Conservation (phyloP, 2,888 invertebrate genomes). For the Amiota mariae region DNA sequence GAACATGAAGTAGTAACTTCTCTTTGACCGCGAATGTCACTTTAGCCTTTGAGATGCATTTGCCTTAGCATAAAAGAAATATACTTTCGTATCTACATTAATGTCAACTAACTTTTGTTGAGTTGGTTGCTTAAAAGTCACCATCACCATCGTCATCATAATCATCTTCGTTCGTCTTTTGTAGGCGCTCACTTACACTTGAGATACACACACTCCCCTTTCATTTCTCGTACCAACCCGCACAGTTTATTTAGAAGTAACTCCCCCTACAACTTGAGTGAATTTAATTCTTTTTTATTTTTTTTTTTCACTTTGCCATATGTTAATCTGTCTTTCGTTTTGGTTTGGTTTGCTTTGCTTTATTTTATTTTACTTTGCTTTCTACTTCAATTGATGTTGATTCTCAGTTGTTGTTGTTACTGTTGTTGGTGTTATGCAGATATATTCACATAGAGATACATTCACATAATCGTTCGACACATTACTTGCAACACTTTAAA, state of each 20-base stretch:
- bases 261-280: not conserved
- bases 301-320: not conserved
- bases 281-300: constrained; percentile 26
- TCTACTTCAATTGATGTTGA: constrained; percentile 31
- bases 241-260: not conserved
- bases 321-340: constrained; percentile 17
- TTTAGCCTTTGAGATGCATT: constrained; percentile 25
- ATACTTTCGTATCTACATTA: constrained; percentile 24
- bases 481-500: constrained; percentile 32
- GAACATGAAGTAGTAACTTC: no score
- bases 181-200: not conserved
- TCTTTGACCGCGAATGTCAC: not conserved
- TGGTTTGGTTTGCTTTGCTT: not conserved
- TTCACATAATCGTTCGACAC: constrained; percentile 15
- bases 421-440: constrained; percentile 1
- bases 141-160: not conserved
- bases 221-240: no score
- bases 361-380: not conserved
- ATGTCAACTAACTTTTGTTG: constrained; percentile 30
- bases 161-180: not conserved
- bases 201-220: no score
- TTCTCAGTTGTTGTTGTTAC: not conserved
- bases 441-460: not conserved
- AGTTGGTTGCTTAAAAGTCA: not conserved
- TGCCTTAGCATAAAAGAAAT: not conserved